These are phyloP conservation scores for Diplolepis rosae DNA, from an alignment of 2,888 invertebrate genomes.

Conservation along the genomic window DNA sequence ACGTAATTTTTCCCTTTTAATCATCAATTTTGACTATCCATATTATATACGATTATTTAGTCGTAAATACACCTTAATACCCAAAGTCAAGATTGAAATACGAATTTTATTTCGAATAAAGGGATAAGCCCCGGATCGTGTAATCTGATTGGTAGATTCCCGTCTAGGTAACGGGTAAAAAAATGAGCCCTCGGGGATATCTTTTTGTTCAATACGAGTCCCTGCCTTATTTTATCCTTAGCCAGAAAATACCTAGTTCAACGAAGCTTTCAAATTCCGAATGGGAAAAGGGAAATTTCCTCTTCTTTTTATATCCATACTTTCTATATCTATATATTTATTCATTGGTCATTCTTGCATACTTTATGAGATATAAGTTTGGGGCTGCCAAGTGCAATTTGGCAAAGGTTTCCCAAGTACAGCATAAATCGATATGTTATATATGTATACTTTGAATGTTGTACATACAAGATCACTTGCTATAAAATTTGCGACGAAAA, in stretches of 20 bases:
- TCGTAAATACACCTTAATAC: background rate
- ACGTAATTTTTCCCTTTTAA: too few species aligned
- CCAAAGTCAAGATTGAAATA: background rate
- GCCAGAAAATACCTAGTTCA: background rate
- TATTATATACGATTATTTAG: background rate
- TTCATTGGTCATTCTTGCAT: slow-evolving; percentile 27
- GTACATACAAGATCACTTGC: background rate
- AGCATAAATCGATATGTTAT: slow-evolving; percentile 15
- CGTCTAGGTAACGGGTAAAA: background rate
- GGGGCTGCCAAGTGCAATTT: slow-evolving; percentile 26
- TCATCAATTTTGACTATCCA: background rate
- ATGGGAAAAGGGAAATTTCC: background rate
- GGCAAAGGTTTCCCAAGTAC: slow-evolving; percentile 9
- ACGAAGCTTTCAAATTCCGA: background rate
- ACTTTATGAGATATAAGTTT: slow-evolving; percentile 11
- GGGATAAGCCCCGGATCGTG: background rate
- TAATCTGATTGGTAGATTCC: background rate
- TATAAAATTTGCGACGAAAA: slow-evolving; percentile 2
- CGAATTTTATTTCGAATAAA: background rate
- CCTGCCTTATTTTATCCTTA: background rate
- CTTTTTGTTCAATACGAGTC: background rate
- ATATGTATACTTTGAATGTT: background rate
- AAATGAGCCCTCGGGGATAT: slow-evolving; percentile 11
- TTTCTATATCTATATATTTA: slow-evolving; percentile 4
- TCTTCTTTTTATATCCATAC: background rate